phyloP scores from a whole-genome alignment of 2,113 vertebrate genomes.

The Thermophis baileyi region DNA sequence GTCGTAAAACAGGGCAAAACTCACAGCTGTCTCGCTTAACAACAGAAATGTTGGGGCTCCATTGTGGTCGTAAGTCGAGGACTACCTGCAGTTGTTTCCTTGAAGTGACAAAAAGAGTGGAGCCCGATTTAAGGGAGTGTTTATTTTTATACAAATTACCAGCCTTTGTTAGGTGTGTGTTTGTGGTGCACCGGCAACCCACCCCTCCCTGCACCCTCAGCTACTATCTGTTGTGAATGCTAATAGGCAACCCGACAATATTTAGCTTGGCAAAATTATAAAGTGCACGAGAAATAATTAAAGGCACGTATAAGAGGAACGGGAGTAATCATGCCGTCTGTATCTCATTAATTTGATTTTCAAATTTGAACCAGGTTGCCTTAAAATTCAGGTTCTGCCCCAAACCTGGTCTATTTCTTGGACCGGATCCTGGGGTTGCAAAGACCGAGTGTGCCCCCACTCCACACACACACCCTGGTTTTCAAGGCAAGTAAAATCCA shows the following conservation, averaged over 20 bases:
- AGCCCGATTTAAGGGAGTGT: neutral
- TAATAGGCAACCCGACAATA: neutral
- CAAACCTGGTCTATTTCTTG: neutral
- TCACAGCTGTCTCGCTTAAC: neutral
- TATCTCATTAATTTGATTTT: neutral
- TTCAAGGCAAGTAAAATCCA: neutral
- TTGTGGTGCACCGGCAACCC: neutral
- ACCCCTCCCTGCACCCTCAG: neutral
- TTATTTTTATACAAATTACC: neutral
- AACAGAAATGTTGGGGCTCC: too few species aligned
- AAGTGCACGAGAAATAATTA: neutral
- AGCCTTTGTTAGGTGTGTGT: neutral
- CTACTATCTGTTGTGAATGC: neutral
- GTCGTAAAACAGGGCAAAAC: neutral
- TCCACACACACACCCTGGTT: rapidly evolving
- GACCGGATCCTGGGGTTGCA: neutral
- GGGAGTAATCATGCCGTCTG: neutral
- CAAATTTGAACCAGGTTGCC: neutral
- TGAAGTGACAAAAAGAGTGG: neutral
- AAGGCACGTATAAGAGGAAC: neutral
- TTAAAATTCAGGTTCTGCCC: neutral
- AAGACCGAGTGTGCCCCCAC: neutral
- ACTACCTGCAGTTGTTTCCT: neutral
- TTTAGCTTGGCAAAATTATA: neutral
- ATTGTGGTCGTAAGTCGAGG: too few species aligned